Conservation (phyloP, 2,113 vertebrate species). For the Sterrhoptilus dennistouni region DNA sequence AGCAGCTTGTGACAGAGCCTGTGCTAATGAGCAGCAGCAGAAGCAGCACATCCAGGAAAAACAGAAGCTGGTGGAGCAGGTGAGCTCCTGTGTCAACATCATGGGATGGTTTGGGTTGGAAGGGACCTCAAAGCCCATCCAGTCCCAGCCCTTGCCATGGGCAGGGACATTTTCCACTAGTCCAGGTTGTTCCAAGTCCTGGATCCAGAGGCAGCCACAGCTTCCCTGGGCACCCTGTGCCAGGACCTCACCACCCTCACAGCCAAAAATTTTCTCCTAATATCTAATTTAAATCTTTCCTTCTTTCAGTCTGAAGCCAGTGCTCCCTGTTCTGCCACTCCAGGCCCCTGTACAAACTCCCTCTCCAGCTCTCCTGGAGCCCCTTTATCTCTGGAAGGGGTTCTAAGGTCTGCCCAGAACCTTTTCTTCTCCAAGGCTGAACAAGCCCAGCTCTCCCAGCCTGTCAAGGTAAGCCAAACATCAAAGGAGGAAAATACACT, state of each 20-base stretch:
- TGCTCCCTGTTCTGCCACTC: background rate
- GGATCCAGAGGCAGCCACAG: background rate
- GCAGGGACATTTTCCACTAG: fast-evolving
- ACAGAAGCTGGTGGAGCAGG: background rate
- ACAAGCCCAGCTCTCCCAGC: background rate
- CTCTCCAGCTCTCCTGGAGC: background rate
- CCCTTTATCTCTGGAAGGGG: background rate
- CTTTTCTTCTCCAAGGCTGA: background rate
- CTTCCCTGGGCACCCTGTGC: background rate
- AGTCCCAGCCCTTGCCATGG: background rate
- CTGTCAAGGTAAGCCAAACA: background rate
- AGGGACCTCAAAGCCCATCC: background rate
- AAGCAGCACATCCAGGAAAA: background rate
- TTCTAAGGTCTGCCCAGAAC: background rate
- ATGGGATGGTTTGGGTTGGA: background rate
- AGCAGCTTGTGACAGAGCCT: background rate
- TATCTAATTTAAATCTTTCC: background rate
- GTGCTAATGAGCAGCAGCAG: background rate
- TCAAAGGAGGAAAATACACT: background rate
- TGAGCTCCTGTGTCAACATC: background rate
- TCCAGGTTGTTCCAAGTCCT: fast-evolving
- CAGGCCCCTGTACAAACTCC: background rate
- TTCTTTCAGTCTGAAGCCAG: background rate
- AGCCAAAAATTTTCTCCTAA: background rate
- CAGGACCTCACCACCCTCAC: background rate